Evolutionary conservation across 2,888 invertebrate genomes (phyloP), one percentile per base, ranked within the genome.

Genomic region (Nebria brevicollis): DNA sequence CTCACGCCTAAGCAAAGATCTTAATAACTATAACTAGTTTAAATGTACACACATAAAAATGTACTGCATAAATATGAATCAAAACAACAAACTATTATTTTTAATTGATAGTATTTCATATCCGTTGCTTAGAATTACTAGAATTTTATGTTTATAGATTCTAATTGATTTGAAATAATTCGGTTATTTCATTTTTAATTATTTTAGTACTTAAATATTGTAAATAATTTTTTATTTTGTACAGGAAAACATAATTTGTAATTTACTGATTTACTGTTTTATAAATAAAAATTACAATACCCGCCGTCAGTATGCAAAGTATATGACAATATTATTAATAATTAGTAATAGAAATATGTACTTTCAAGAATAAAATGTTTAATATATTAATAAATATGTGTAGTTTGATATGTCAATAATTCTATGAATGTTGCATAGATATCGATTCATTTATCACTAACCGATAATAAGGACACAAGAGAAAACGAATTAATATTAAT

Each of bases 1-100:
- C 34, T 41, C 75, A 80, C 80, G 75, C 80, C 75, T 75, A 75
- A 70, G n/a, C 66, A 74, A 68, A 79, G 70, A 26, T 70, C 13
- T 70, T 34, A 70, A 70, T 54, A 54, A 54, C 54, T 54, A 54
- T 54, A 54, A 41, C 77, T 77, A 70, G 66, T 41, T 64, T 25
- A 54, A 54, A 8, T 54, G 26, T 10, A 3, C 8, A 68, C 68
- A 68, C n/a, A 68, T 13, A n/a, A 68, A 68, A 68, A 15, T 8
- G 13, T 11, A 8, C 4, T 26, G 11, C 26, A 68, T 11, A 68
- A 68, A 68, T 34, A 34, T 34, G 2, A 5, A 34, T 34, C 34
- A 34, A 34, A 5, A 34, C 34, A 34, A 1, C 1, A 34, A 34
- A 34, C 34, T 4, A 4, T 34, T 34, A 34, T 34, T 34, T 34